Percentiles rank a stretch among this genome's conserved stretches.
Conservation (phyloP, 2,113 vertebrate genomes). For the Sinosuthora webbiana region DNA sequence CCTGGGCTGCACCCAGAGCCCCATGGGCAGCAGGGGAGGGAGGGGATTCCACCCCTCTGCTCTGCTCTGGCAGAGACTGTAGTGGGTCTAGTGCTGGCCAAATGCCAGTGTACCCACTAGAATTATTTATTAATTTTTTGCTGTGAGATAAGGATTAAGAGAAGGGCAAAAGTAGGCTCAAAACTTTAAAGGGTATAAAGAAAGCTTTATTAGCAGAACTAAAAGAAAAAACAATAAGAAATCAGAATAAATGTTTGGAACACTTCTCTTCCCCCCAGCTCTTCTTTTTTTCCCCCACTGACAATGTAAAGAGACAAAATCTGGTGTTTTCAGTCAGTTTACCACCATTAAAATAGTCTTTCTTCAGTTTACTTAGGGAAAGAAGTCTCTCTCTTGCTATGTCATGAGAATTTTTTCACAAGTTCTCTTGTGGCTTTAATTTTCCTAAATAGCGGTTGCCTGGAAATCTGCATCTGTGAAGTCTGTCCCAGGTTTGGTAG, state of each 20-base stretch:
- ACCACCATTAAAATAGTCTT: background rate
- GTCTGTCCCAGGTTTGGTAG: accelerated
- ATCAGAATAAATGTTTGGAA: too few species aligned
- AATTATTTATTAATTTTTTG: background rate
- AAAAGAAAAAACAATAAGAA: too few species aligned
- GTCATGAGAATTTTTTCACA: background rate
- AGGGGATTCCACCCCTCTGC: background rate
- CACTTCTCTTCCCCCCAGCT: too few species aligned
- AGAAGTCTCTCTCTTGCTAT: too few species aligned
- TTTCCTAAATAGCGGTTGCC: background rate
- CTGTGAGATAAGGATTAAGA: too few species aligned
- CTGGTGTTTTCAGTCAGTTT: background rate
- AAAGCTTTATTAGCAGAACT: too few species aligned
- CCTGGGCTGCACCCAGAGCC: background rate
- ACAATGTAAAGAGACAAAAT: background rate
- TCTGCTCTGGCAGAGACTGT: too few species aligned
- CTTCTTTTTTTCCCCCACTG: background rate
- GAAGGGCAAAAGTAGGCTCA: background rate
- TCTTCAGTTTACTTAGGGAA: background rate
- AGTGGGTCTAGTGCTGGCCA: background rate
- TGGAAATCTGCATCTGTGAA: background rate
- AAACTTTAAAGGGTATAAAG: too few species aligned
- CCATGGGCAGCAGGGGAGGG: background rate
- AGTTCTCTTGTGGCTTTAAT: background rate
- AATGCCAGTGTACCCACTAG: background rate